These are phyloP conservation scores for Paralichthys olivaceus DNA, from an alignment of 2,113 vertebrate species.

Conservation along the genomic window DNA sequence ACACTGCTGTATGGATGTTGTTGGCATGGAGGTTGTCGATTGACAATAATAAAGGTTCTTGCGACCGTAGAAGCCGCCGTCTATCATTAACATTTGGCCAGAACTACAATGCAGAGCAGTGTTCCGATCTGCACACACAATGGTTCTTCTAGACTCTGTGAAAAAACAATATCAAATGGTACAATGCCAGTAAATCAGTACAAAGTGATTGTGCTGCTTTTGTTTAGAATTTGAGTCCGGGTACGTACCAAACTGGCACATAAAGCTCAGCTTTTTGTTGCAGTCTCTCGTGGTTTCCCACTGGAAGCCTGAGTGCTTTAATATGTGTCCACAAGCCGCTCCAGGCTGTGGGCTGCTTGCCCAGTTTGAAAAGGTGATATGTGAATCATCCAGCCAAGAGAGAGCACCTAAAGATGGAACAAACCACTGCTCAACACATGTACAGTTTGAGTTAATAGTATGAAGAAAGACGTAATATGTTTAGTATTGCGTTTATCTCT, in stretches of 20 bases:
- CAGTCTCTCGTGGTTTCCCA: conserved; percentile 87
- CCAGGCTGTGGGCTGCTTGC: conserved; percentile 49
- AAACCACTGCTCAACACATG: too few relatives aligned
- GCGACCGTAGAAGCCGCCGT: conserved; percentile 85
- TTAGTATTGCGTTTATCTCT: too few relatives aligned
- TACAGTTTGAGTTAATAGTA: too few relatives aligned
- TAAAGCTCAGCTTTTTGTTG: conserved; percentile 81
- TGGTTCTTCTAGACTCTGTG: conserved; percentile 82
- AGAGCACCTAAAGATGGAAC: conserved; percentile 73
- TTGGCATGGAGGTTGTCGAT: conserved; percentile 1
- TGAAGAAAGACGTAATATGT: too few relatives aligned
- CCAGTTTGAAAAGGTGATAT: conserved; percentile 87
- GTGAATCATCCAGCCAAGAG: conserved; percentile 89
- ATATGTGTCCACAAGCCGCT: conserved; percentile 82
- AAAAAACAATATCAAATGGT: not conserved
- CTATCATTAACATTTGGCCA: conserved; percentile 87
- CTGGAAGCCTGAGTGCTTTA: conserved; percentile 78
- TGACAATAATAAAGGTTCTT: conserved; percentile 86
- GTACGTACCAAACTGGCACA: conserved; percentile 90
- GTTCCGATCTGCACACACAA: conserved; percentile 82
- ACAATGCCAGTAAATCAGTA: not conserved
- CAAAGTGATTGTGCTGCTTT: not conserved
- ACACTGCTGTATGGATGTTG: conserved; percentile 74
- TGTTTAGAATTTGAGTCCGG: not conserved
- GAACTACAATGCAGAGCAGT: conserved; percentile 85